Evolutionary conservation across 1,140 invertebrate species (phyloP).

Genomic region (Ptiloglossa arizonensis): DNA sequence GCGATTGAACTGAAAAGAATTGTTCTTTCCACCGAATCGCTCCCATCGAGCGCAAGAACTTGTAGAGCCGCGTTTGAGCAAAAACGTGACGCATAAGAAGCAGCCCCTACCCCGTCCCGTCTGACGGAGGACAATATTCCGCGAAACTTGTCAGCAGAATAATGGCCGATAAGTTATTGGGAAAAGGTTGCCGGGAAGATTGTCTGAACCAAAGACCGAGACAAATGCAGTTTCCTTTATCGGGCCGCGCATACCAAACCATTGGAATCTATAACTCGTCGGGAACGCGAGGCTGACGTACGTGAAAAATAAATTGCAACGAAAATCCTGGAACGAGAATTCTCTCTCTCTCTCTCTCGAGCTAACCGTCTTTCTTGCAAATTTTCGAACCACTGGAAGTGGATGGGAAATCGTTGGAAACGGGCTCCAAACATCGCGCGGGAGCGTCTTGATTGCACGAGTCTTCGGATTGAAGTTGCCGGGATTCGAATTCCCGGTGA

Average conservation of each 20-base stretch:
- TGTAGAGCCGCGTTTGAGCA: conserved; percentile 10
- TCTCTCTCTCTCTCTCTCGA: no score
- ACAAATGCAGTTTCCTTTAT: conserved; percentile 42
- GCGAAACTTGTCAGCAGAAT: conserved; percentile 36
- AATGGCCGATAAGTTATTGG: conserved; percentile 45
- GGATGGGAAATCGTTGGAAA: no score
- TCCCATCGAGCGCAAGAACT: conserved; percentile 50
- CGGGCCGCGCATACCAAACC: conserved; percentile 34
- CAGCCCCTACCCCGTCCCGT: not conserved
- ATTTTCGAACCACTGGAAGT: not conserved
- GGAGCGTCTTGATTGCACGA: no score
- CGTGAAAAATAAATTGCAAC: not conserved
- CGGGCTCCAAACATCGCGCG: no score
- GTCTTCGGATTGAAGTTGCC: no score
- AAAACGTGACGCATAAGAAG: conserved; percentile 28
- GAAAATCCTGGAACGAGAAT: not conserved
- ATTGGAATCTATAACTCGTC: not conserved
- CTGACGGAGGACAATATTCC: not conserved
- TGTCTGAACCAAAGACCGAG: conserved; percentile 1
- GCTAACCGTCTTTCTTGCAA: not conserved
- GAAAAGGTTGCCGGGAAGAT: conserved; percentile 19
- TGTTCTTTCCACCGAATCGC: conserved; percentile 58
- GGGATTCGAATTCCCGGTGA: no score
- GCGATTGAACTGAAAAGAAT: conserved; percentile 64
- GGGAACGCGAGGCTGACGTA: not conserved